phyloP scores from a whole-genome alignment of 2,888 invertebrate genomes.

The Nesidiocoris tenuis region DNA sequence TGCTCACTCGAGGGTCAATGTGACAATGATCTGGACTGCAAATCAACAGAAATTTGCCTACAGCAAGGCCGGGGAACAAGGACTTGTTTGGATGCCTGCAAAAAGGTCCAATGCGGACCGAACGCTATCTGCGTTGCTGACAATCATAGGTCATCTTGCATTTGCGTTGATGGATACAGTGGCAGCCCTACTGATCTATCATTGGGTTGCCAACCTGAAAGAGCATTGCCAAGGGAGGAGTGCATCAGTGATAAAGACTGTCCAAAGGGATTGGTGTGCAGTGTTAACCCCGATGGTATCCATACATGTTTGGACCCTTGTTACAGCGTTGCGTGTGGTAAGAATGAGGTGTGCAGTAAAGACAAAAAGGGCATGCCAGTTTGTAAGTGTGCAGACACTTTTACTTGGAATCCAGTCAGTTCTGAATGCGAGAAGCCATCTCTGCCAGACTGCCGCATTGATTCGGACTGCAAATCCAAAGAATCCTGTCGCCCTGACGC shows the following conservation, averaged over 20 bases:
- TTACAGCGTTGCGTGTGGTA: conserved; percentile 75
- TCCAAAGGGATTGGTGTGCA: conserved; percentile 68
- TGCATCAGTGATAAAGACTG: conserved; percentile 74
- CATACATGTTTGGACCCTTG: conserved; percentile 77
- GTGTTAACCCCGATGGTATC: conserved; percentile 62
- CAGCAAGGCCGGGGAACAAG: conserved; percentile 74
- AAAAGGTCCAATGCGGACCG: conserved; percentile 84
- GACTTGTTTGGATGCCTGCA: conserved; percentile 84
- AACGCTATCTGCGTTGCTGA: conserved; percentile 83
- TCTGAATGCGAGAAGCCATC: conserved; percentile 84
- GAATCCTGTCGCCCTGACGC: conserved; percentile 80
- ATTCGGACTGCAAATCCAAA: conserved; percentile 68
- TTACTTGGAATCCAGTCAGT: conserved; percentile 78
- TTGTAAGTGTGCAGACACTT: conserved; percentile 76
- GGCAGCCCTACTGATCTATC: conserved; percentile 81
- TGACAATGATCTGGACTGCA: conserved; percentile 77
- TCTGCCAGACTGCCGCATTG: conserved; percentile 73
- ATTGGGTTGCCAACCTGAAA: conserved; percentile 74
- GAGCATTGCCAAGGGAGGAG: conserved; percentile 61
- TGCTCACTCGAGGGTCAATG: conserved; percentile 76
- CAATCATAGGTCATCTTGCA: conserved; percentile 80
- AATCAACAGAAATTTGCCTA: conserved; percentile 82
- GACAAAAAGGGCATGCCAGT: conserved; percentile 67
- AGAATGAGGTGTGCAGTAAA: conserved; percentile 76
- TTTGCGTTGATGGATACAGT: conserved; percentile 77